phyloP scores from a whole-genome alignment of 2,888 invertebrate genomes.

The Clusia tigrina region DNA sequence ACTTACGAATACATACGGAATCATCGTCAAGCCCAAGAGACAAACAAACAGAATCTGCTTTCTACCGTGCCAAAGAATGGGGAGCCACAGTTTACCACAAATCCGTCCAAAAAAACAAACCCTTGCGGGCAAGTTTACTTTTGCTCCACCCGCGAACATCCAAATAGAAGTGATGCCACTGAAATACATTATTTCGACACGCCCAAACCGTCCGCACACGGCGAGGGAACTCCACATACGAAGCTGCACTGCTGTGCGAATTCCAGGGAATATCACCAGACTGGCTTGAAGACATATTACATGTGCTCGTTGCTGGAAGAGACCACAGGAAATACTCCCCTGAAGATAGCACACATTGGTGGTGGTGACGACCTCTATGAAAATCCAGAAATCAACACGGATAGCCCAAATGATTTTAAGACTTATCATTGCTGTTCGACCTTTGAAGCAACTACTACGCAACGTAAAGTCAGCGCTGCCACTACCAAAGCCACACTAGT shows the following conservation, averaged over 20 bases:
- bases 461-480: slow-evolving; percentile 53
- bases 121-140: slow-evolving; percentile 57
- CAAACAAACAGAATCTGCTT: slow-evolving; percentile 47
- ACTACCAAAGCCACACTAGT: slow-evolving; percentile 52
- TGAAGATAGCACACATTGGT: slow-evolving; percentile 34
- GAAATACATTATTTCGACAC: slow-evolving; percentile 38
- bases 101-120: slow-evolving; percentile 54
- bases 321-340: slow-evolving; percentile 48
- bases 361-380: slow-evolving; percentile 28
- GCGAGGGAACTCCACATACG: background rate
- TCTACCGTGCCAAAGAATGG: slow-evolving; percentile 38
- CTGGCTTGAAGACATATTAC: slow-evolving; percentile 60
- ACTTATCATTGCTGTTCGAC: slow-evolving; percentile 65
- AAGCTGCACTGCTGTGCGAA: slow-evolving; percentile 65
- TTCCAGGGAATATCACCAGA: slow-evolving; percentile 61
- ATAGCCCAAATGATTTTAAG: slow-evolving; percentile 37
- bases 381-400: slow-evolving; percentile 16
- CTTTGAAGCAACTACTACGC: slow-evolving; percentile 53
- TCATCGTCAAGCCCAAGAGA: slow-evolving; percentile 64
- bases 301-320: slow-evolving; percentile 68
- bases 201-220: background rate
- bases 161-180: slow-evolving; percentile 49
- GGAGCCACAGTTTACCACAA: slow-evolving; percentile 26
- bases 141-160: slow-evolving; percentile 63
- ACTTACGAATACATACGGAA: slow-evolving; percentile 86